Conservation (phyloP, 2,113 vertebrate species). For the Petromus typicus region DNA sequence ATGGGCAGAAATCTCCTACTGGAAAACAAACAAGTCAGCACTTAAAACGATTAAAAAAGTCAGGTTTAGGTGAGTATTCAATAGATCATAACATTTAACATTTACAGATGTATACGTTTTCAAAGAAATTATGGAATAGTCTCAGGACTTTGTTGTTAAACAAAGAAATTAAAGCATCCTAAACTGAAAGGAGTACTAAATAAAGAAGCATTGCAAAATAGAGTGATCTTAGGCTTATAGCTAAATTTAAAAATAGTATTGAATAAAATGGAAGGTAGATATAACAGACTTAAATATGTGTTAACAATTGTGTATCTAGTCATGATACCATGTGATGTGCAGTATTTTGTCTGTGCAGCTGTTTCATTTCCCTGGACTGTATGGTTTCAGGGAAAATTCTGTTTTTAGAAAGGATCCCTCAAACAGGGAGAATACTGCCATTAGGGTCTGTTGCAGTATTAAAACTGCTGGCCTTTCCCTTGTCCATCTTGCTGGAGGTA, state of each 20-base stretch:
- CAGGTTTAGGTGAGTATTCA: constrained; percentile 91
- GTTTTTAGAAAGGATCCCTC: neutral
- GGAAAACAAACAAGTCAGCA: constrained; percentile 92
- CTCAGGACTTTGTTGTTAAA: neutral
- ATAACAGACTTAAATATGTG: constrained; percentile 60
- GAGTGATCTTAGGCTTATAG: constrained; percentile 28
- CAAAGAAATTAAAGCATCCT: constrained; percentile 55
- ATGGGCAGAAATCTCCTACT: constrained; percentile 91
- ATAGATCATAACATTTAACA: constrained; percentile 62
- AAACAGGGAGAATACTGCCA: neutral
- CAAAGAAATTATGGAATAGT: constrained; percentile 16
- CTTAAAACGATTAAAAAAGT: constrained; percentile 93
- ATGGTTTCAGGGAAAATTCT: neutral
- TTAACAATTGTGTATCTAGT: constrained; percentile 69
- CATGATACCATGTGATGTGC: neutral
- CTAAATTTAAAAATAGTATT: constrained; percentile 40
- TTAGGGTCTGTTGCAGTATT: neutral
- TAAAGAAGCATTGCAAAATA: constrained; percentile 36
- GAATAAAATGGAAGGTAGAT: constrained; percentile 69
- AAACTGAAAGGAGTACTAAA: constrained; percentile 33
- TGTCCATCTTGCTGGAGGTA: constrained; percentile 9
- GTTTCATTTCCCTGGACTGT: constrained; percentile 62
- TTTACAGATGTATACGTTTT: constrained; percentile 47
- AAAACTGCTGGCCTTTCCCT: neutral
- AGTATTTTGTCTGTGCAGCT: constrained; percentile 34